These are phyloP conservation scores for Dicentrarchus labrax DNA, from an alignment of 2,113 vertebrate genomes.

Conservation along the genomic window DNA sequence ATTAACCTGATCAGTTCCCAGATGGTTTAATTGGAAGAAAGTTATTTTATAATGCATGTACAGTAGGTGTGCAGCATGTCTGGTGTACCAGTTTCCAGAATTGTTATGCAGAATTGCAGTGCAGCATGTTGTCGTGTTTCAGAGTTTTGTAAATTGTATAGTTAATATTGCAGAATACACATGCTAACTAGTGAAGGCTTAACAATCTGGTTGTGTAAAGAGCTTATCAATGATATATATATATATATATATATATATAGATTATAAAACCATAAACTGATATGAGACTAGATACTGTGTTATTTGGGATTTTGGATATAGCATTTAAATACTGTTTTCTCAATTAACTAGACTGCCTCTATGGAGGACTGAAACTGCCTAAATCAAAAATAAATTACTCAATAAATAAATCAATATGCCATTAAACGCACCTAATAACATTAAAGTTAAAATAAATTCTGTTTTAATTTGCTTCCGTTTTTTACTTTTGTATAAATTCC, in stretches of 20 bases:
- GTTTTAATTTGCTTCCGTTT: no score
- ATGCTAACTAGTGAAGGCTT: neutral
- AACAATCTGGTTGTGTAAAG: neutral
- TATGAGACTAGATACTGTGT: neutral
- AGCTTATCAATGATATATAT: neutral
- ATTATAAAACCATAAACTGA: neutral
- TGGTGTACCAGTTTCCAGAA: neutral
- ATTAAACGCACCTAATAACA: no score
- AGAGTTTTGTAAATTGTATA: neutral
- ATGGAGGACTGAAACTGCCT: no score
- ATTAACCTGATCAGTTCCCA: neutral
- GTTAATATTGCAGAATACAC: neutral
- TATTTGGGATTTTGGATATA: neutral
- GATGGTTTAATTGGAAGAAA: no score
- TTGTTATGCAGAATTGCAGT: neutral
- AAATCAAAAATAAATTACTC: no score
- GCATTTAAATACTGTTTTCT: no score
- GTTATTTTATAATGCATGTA: neutral
- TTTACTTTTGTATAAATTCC: no score
- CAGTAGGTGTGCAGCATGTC: neutral
- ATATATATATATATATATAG: no score
- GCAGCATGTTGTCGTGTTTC: constrained; percentile 6
- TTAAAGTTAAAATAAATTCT: no score
- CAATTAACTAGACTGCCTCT: neutral
- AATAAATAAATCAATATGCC: no score